phyloP scores from a whole-genome alignment of 2,797 vertebrate genomes.

The Cossypha polioptera region DNA sequence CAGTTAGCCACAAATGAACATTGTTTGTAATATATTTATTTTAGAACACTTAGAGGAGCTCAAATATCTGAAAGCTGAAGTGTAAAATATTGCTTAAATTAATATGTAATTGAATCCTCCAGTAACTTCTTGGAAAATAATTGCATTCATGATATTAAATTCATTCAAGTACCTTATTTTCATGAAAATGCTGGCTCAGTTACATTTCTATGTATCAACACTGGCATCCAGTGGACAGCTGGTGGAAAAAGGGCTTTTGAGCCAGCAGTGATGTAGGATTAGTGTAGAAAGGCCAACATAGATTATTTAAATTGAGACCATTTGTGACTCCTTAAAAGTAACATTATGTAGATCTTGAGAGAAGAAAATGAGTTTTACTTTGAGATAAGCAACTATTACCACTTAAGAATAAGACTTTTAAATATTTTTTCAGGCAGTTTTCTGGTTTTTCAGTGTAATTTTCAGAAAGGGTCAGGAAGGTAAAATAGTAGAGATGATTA shows the following conservation, averaged over 20 bases:
- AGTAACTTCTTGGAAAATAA: not conserved
- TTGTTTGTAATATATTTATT: not conserved
- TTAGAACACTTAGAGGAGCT: not conserved
- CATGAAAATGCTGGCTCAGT: not conserved
- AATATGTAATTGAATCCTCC: not conserved
- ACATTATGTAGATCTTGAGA: not conserved
- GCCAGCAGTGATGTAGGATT: not conserved
- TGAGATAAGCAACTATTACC: not conserved
- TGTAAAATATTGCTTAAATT: not conserved
- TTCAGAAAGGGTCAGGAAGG: not conserved
- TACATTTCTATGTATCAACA: constrained; percentile 35
- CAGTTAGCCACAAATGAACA: not conserved
- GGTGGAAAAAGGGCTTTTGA: not conserved
- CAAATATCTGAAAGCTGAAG: not conserved
- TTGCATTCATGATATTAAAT: not conserved
- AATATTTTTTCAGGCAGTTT: not conserved
- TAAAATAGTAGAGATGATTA: not conserved
- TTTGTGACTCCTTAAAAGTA: not conserved
- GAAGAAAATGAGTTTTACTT: not conserved
- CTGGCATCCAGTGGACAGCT: constrained; percentile 65
- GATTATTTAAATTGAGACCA: not conserved
- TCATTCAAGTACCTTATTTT: not conserved
- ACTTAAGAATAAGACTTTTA: not conserved
- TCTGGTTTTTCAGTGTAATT: not conserved
- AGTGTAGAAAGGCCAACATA: not conserved